Conservation (phyloP, 2,888 invertebrate species). For the Gari tellinella region DNA sequence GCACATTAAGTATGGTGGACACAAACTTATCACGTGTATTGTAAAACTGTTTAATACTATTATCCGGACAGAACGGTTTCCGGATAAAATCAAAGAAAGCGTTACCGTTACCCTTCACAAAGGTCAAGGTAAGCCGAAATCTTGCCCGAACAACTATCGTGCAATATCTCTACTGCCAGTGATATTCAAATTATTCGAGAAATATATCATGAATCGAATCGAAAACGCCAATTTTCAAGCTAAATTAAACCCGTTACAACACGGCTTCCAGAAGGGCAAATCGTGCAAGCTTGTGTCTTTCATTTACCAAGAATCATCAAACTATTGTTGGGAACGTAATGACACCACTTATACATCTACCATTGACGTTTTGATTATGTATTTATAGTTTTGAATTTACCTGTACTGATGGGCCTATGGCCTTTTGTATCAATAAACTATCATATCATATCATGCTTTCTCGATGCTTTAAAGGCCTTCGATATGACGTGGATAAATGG, state of each 20-base stretch:
- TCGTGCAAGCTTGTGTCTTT: constrained; percentile 8
- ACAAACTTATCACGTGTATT: not conserved
- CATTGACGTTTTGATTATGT: too few species aligned
- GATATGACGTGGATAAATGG: constrained; percentile 21
- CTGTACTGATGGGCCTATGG: too few species aligned
- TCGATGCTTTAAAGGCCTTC: constrained; percentile 15
- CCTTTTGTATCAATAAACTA: too few species aligned
- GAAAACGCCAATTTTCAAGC: not conserved
- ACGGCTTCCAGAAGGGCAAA: constrained; percentile 20
- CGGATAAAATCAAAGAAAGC: constrained; percentile 6
- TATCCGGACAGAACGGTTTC: not conserved
- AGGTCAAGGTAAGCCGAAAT: constrained; percentile 1
- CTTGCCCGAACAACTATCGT: constrained; percentile 16
- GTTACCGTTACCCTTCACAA: constrained; percentile 6
- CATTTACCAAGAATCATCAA: constrained; percentile 5
- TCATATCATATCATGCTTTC: constrained; percentile 10
- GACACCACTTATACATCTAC: too few species aligned
- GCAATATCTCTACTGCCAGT: constrained; percentile 17
- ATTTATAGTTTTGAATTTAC: too few species aligned
- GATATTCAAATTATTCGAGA: constrained; percentile 16
- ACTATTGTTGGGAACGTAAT: constrained; percentile 11
- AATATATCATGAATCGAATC: not conserved
- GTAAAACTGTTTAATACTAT: constrained; percentile 3
- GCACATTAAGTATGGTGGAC: constrained; percentile 12
- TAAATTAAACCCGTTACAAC: constrained; percentile 10